A percentile compares a stretch with the other conserved stretches of the same genome.
Evolutionary conservation across 2,888 invertebrate genomes (phyloP).

Genomic region (Tethea ocularis): DNA sequence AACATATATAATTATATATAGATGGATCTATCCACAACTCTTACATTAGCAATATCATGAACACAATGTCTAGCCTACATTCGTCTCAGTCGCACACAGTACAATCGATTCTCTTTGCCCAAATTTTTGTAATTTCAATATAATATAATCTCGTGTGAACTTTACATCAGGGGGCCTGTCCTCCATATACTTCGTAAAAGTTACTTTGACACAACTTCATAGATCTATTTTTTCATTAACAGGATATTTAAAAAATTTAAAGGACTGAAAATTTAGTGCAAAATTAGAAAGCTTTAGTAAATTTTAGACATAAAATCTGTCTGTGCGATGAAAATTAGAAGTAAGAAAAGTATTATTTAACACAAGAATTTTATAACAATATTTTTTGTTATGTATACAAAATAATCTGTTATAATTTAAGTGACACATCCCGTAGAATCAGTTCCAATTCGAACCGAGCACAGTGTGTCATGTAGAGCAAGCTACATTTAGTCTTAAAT

Average conservation of each 20-base stretch:
- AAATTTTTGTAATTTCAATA: not conserved
- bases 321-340: not conserved
- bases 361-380: not conserved
- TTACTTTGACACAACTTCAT: too few relatives aligned
- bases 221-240: too few relatives aligned
- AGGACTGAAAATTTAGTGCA: too few relatives aligned
- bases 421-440: not conserved
- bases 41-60: not conserved
- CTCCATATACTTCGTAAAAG: too few relatives aligned
- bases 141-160: not conserved
- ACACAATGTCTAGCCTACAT: constrained; percentile 4
- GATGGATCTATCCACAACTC: not conserved
- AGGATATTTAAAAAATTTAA: too few relatives aligned
- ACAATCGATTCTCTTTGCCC: not conserved
- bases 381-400: not conserved
- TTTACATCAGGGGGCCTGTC: not conserved
- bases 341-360: not conserved
- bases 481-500: not conserved
- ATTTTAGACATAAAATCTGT: not conserved
- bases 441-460: not conserved
- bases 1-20: too few relatives aligned
- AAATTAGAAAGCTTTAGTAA: too few relatives aligned
- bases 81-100: not conserved
- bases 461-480: not conserved
- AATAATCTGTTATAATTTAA: not conserved